Base-by-base conservation (phyloP, 2,113 vertebrate species). In the Upupa epops region DNA sequence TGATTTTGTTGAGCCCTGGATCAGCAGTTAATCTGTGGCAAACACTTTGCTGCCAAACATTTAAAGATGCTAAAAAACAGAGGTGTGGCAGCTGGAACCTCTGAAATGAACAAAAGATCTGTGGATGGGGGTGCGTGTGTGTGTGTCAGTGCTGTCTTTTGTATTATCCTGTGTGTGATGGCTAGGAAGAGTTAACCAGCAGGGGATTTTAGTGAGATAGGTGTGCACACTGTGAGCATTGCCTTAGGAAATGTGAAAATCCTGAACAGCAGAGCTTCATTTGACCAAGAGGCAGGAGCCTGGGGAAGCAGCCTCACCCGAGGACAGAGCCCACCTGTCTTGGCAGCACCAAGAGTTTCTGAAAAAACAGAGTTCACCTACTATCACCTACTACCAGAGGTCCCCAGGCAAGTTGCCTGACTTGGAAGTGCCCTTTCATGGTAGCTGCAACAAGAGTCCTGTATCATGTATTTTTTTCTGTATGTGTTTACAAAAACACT, bases 111-210 rank as follows among this genome's bases (percentile, higher is more conserved):
- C 15, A 42, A 32, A 51, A 37, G 54, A 29, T 18, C 17, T 13
- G 46, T 28, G 66, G 46, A 42, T 17, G 2, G 28, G 2, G 0
- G 0, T 31, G 34, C 42, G 24, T 45, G 45, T 32, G 28, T 52
- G 46, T 11, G 36, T 7, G n/a, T 34, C 13, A 8, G 16, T 12
- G 34, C 34, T 60, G 32, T 8, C 34, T 69, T 40, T 36, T 8
- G 12, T 34, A 4, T 45, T 1, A 1, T 22, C 4, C 0, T 36
- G 14, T 29, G 21, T 25, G 52, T 20, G 49, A 31, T 34, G 59
- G 32, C 11, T 17, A n/a, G 58, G 72, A 63, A 54, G 26, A 45
- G 32, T 25, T 28, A 25, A 24, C 36, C 32, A 46, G 42, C 32
- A 76, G 45, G 28, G 72, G 59, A 7, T 15, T 80, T 63, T 29